Evolutionary conservation across 35 echinoderm and acorn worm species (phyloP), one percentile per base, ranked within the genome.

Genomic region (Lytechinus variegatus): DNA sequence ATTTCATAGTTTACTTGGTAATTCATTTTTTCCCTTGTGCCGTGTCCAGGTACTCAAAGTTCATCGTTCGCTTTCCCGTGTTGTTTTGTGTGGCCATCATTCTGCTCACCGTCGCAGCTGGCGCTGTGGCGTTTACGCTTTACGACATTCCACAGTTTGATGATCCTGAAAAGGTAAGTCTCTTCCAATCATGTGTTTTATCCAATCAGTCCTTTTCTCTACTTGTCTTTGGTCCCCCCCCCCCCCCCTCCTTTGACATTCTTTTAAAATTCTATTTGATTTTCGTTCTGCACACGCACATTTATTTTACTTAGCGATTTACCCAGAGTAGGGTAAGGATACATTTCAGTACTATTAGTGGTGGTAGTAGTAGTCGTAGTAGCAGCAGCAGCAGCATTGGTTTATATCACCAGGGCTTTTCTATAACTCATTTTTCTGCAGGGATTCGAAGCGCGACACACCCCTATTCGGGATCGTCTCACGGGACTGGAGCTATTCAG

Each of bases 131-230:
- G 4, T 87, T 96, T 28, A 87, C 92, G 6, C 52, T 54, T 27
- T 96, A 94, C 54, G 61, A 93, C 16, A 27, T 96, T 27, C 95
- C 95, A 11, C 54, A 79, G 14, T 96, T 96, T 56, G 33, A 91
- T 27, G 71, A 96, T 19, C 95, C 95, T 19, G 10, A 27, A 24
- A 72, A 96, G 51, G 95, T 96, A 87, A 96, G 55, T 89, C 13
- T 29, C 27, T 8, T 5, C 33, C 33, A 44, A 2, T 44, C 33
- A 44, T 44, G 33, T 44, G 33, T 44, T 0, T 44, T 44, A 2
- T 44, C 33, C 33, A 44, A 44, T 44, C 60, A 4, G n/a, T n/a
- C n/a, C n/a, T 66, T 66, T 12, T 66, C 60, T 13, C 60, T 66
- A 10, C 14, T 16, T 16, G 4, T 66, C 33, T 89, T 89, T 89